Conservation (phyloP, 2,888 invertebrate species). For the Pherbina coryleti region DNA sequence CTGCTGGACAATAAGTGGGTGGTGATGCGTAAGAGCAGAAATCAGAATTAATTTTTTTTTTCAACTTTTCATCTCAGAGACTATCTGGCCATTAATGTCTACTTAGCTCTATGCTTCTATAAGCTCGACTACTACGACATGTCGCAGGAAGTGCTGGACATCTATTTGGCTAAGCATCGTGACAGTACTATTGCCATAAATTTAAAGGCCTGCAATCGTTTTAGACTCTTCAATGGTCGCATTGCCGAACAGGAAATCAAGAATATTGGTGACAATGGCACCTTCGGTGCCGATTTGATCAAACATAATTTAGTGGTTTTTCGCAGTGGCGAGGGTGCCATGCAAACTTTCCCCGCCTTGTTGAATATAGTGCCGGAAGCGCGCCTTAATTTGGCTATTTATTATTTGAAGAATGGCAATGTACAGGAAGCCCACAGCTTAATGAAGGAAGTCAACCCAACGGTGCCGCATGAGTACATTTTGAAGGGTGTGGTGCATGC, state of each 20-base stretch:
- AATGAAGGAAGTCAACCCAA: conserved; percentile 92
- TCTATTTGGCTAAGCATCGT: conserved; percentile 90
- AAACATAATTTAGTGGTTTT: conserved; percentile 97
- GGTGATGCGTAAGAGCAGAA: background rate
- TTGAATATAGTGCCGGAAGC: conserved; percentile 98
- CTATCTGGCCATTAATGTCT: conserved; percentile 94
- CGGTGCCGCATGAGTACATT: conserved; percentile 95
- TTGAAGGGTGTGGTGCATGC: conserved; percentile 97
- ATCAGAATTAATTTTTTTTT: conserved; percentile 11
- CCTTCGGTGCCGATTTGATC: conserved; percentile 92
- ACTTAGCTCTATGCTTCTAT: conserved; percentile 97
- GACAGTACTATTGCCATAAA: conserved; percentile 97
- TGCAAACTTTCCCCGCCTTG: conserved; percentile 89
- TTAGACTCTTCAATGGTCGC: conserved; percentile 91
- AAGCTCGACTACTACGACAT: conserved; percentile 99
- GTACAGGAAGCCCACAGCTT: conserved; percentile 89
- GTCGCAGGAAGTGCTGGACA: conserved; percentile 95
- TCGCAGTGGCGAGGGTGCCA: conserved; percentile 91
- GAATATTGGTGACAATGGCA: conserved; percentile 80
- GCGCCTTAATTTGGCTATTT: conserved; percentile 93
- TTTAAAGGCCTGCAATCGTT: conserved; percentile 82
- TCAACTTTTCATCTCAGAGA: conserved; percentile 74
- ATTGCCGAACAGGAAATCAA: conserved; percentile 94
- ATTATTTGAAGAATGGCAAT: conserved; percentile 90
- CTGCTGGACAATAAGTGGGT: conserved; percentile 88